Base-by-base conservation (phyloP, 2,888 invertebrate genomes). In the Lagria hirta region DNA sequence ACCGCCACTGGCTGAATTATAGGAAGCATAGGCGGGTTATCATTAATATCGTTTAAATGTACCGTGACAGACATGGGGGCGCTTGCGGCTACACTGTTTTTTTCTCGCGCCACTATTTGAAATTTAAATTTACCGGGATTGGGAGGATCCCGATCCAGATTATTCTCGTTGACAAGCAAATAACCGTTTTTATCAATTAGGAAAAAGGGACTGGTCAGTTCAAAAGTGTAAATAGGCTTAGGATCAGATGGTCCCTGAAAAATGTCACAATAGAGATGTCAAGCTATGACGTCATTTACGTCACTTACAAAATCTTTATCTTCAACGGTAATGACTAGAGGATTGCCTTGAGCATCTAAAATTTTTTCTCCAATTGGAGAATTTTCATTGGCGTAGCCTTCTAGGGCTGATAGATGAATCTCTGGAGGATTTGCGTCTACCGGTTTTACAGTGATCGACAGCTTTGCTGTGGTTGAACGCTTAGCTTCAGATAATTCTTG, bases 391-490 rank as follows among this genome's bases (percentile, higher is more conserved):
- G 92, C 90, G 58, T 78, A 80, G 0, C 91, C 91, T 60, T 88
- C 86, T 11, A 79, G 76, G 1, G 84, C 76, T 0, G 86, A 79
- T 0, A 88, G 80, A 3, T 76, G 73, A 34, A 92, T 85, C 13
- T 83, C 82, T 0, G 92, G 92, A 1, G 90, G 90, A 70, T 86
- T 86, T 8, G 88, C 84, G 69, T 93, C 92, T 0, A 91, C 88
- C 0, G 91, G 89, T 49, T 89, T 84, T 0, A 93, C 88, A 20
- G 83, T 84, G 41, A 94, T 83, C 2, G 80, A 79, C 34, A 93
- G 71, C 66, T 88, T 90, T 0, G 91, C 91, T 13, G 86, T 88
- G 0, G 92, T 86, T 43, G 84, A 91, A 22, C 91, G 75, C 58
- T 82, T 83, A 0, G 83, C 80, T 70, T 86, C 85, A 1, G 89